Evolutionary conservation across 1,140 invertebrate species (phyloP).

Genomic region (Drosophila lacertosa): DNA sequence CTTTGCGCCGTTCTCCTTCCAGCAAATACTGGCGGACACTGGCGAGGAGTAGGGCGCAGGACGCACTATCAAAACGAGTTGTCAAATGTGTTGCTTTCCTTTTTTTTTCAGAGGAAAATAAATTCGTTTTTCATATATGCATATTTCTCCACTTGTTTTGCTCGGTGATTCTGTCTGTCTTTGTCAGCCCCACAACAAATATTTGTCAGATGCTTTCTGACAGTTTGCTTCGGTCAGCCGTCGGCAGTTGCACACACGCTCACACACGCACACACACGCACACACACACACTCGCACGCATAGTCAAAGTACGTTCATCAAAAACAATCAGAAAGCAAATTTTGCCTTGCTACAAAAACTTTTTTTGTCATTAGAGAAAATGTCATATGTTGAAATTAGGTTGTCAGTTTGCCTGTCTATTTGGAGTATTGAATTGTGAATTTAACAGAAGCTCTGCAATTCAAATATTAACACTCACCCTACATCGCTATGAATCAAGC

Average conservation of each 20-base stretch:
- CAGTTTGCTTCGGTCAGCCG: conserved; percentile 58
- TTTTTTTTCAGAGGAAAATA: conserved; percentile 58
- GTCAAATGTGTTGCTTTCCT: conserved; percentile 28
- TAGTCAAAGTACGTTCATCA: conserved; percentile 26
- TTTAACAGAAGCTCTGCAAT: conserved; percentile 34
- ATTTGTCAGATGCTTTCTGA: conserved; percentile 58
- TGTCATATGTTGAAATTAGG: conserved; percentile 78
- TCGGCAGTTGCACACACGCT: conserved; percentile 47
- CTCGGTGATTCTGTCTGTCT: conserved; percentile 37
- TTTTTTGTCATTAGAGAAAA: conserved; percentile 71
- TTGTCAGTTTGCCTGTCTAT: conserved; percentile 68
- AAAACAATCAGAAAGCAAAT: conserved; percentile 67
- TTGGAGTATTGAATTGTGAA: conserved; percentile 53
- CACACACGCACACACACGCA: conserved; percentile 18
- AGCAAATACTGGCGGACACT: conserved; percentile 89
- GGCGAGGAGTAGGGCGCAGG: conserved; percentile 54
- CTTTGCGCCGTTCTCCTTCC: conserved; percentile 97
- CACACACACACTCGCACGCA: conserved; percentile 11
- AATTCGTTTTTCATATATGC: conserved; percentile 70
- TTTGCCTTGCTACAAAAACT: conserved; percentile 22
- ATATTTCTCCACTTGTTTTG: conserved; percentile 37
- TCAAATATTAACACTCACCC: conserved; percentile 47
- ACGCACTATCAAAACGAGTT: conserved; percentile 51
- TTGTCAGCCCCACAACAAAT: conserved; percentile 60
- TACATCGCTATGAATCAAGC: not conserved